Conservation (phyloP, 2,797 vertebrate genomes). For the Gymnopithys bicolor region DNA sequence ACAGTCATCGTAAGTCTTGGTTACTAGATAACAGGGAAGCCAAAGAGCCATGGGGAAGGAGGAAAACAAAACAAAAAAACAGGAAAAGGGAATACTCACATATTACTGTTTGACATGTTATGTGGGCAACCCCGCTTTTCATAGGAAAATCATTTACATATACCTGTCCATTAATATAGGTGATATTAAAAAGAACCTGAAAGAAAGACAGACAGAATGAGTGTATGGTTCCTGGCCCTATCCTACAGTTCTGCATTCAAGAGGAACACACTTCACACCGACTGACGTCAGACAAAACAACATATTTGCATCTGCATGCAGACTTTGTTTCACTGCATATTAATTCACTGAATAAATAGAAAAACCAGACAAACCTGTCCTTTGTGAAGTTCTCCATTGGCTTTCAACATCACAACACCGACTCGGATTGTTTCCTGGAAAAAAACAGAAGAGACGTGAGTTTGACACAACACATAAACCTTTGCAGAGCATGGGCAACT, state of each 20-base stretch:
- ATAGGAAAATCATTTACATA: constrained; percentile 90
- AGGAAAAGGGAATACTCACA: constrained; percentile 80
- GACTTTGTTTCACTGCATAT: neutral
- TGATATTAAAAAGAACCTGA: constrained; percentile 82
- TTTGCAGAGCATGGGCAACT: neutral
- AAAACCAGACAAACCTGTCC: constrained; percentile 73
- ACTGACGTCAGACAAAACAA: neutral
- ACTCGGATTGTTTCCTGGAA: constrained; percentile 86
- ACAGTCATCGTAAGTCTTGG: neutral
- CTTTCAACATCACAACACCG: constrained; percentile 82
- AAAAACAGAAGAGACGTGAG: neutral
- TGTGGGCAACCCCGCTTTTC: constrained; percentile 87
- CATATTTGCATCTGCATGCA: neutral
- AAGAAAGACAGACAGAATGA: constrained; percentile 59
- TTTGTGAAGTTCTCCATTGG: constrained; percentile 75
- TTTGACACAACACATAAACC: neutral
- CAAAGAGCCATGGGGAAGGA: neutral
- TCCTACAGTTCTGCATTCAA: neutral
- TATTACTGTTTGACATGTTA: constrained; percentile 87
- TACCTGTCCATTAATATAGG: constrained; percentile 82
- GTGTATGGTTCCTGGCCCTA: neutral
- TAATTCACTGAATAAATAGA: constrained; percentile 7
- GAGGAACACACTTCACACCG: neutral
- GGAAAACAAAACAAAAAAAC: neutral
- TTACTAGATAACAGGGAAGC: neutral